Evolutionary conservation across 2,113 vertebrate species (phyloP), one percentile per base, ranked within the genome.

Genomic region (Cebus imitator): DNA sequence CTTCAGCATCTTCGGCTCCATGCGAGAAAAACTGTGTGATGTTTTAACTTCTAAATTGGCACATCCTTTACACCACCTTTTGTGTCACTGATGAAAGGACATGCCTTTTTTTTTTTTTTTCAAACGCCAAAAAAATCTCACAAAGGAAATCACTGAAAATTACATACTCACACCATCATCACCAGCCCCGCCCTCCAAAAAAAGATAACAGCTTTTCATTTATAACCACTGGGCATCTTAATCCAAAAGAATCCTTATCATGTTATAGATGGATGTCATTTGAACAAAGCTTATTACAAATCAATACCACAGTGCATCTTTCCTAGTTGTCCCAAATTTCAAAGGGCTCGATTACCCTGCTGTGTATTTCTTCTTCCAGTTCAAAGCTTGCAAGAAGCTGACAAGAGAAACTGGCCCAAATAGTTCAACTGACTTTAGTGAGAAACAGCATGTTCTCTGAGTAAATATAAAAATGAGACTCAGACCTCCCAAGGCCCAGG

Each of bases 321-420:
- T 95, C 90, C 93, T 83, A 58, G 81, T 93, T 95, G 55, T 80
- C 96, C 90, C 40, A 92, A 84, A 91, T 97, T 98, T 97, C 96
- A 98, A 97, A 98, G 95, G 55, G 40, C 85, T 95, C 81, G 81
- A 91, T 97, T 91, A 94, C 43, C 96, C 93, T 96, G 97, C 96
- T 98, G 97, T 86, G 94, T 82, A 80, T 97, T 98, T 97, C 95
- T 98, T 98, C 97, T 94, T 95, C 66, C 30, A 82, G 73, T 98
- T 97, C 96, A 98, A 97, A 98, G 96, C 96, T 90, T 92, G 75
- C 43, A 95, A 95, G 92, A 92, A 94, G 80, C 92, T 61, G 92
- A 97, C 93, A 96, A 97, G 95, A 93, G 97, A 96, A 97, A 97
- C 20, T 91, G 87, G 89, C 87, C 96, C 81, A 76, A 79, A 79